Evolutionary conservation across 2,888 invertebrate genomes (phyloP).

Genomic region (Cetonia aurata): DNA sequence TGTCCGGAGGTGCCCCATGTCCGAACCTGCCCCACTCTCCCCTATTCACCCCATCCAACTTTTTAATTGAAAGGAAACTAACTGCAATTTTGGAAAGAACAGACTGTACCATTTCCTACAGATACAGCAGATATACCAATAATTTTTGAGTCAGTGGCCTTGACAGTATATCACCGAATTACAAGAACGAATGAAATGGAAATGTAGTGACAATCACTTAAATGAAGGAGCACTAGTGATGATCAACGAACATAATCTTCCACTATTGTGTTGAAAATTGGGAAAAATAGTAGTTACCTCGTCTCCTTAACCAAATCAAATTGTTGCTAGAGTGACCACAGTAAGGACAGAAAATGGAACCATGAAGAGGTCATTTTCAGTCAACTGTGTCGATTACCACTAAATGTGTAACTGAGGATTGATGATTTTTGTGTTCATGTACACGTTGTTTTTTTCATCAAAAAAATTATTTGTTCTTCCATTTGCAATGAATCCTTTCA

Average conservation of each 20-base stretch:
- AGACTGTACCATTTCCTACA: conserved; percentile 51
- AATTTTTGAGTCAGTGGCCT: conserved; percentile 51
- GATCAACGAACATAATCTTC: conserved; percentile 50
- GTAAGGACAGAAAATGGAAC: no score
- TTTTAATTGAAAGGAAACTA: conserved; percentile 55
- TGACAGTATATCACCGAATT: conserved; percentile 52
- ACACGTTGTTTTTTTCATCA: no score
- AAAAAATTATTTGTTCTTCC: no score
- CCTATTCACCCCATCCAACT: conserved; percentile 57
- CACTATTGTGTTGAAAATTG: neutral
- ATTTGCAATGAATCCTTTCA: no score
- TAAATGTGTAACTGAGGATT: neutral
- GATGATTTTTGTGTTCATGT: no score
- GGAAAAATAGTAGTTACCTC: no score
- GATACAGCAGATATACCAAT: conserved; percentile 48
- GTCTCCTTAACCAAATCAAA: no score
- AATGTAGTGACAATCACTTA: conserved; percentile 42
- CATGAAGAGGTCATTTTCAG: no score
- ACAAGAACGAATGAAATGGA: conserved; percentile 52
- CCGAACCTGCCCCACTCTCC: no score
- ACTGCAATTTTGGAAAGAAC: conserved; percentile 52
- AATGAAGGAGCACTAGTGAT: conserved; percentile 55
- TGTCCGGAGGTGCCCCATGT: no score
- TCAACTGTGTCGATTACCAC: neutral
- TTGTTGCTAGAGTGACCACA: no score